phyloP scores from a whole-genome alignment of 2,797 vertebrate genomes.

The Mus minutoides region DNA sequence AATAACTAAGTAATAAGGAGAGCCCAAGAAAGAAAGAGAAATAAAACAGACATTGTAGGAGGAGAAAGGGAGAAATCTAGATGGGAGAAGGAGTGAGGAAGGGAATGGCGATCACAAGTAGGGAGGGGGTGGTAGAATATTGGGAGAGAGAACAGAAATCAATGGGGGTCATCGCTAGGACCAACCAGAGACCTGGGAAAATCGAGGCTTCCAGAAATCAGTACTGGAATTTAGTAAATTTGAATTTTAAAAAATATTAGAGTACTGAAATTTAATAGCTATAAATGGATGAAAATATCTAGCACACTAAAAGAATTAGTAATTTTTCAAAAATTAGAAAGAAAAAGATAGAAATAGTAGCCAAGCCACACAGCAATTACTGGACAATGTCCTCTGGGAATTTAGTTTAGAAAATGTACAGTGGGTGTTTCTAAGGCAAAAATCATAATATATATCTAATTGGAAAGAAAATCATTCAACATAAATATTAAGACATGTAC shows the following conservation, averaged over 20 bases:
- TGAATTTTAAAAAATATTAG: not conserved
- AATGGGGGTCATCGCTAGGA: not conserved
- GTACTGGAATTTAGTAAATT: not conserved
- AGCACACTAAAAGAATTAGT: not conserved
- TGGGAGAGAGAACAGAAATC: not conserved
- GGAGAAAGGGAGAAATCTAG: not conserved
- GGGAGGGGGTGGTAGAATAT: not conserved
- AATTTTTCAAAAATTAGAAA: not conserved
- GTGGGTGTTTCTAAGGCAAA: not conserved
- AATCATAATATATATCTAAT: not conserved
- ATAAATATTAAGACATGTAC: not conserved
- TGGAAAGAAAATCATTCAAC: not conserved
- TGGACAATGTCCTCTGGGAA: not conserved
- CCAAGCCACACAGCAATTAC: not conserved
- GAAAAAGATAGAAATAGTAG: not conserved
- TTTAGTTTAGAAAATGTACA: not conserved
- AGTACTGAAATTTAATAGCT: not conserved
- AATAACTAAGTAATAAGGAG: not conserved
- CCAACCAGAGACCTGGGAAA: not conserved
- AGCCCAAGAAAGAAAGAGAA: not conserved
- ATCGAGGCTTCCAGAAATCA: fast-evolving
- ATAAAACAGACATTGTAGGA: not conserved
- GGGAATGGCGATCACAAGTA: not conserved
- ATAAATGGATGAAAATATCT: not conserved
- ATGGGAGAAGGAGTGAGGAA: not conserved